Percentiles rank a stretch among this genome's conserved stretches.
Conservation (phyloP, 2,797 vertebrate genomes). For the Sorex maritimensis region DNA sequence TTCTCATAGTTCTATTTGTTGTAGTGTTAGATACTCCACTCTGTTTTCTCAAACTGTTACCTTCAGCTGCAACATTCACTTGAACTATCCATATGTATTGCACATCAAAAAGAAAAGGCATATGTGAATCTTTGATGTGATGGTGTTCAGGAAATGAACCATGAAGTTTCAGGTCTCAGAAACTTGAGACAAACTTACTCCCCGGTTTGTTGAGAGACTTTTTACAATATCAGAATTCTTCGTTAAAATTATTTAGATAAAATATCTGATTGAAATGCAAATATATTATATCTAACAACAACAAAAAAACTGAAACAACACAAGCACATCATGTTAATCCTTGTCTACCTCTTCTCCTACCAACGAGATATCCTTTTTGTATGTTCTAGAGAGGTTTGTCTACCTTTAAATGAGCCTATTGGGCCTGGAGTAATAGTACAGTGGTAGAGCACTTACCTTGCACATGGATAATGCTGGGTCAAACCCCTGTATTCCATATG, state of each 20-base stretch:
- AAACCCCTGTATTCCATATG: no score
- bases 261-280: constrained; percentile 7
- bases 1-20: not conserved
- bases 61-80: not conserved
- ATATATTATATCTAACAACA: not conserved
- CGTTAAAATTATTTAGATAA: not conserved
- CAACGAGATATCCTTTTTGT: constrained; percentile 38
- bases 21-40: not conserved
- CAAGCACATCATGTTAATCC: not conserved
- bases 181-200: rapidly evolving
- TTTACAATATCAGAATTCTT: constrained; percentile 4
- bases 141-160: not conserved
- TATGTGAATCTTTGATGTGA: not conserved
- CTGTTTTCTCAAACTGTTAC: not conserved
- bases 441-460: no score
- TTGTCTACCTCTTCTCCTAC: constrained; percentile 14
- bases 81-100: not conserved
- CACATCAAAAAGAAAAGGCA: not conserved
- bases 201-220: not conserved
- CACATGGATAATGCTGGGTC: no score
- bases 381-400: constrained; percentile 62
- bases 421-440: no score
- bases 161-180: not conserved
- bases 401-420: constrained; percentile 78
- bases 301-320: not conserved